Evolutionary conservation across 1,140 invertebrate species (phyloP), one percentile per base, ranked within the genome.

Genomic region (Aphis craccivora): DNA sequence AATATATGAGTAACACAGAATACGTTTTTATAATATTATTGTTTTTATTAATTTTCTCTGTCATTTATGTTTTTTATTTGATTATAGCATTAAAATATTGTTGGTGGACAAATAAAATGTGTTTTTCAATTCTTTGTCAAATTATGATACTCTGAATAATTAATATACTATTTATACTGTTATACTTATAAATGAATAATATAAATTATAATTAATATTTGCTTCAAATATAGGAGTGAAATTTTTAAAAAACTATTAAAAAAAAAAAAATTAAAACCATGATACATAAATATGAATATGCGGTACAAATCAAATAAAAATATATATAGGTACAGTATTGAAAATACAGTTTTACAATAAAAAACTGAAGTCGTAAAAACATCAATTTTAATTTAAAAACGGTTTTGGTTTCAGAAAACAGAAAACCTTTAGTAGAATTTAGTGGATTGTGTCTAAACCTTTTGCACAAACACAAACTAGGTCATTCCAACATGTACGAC

Each of bases 401-500:
- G 2, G 35, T n/a, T 88, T 88, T 88, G 45, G 14, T 88, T 7
- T 88, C 6, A 20, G 20, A 51, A n/a, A 88, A 18, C 6, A 20
- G 20, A 51, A n/a, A 88, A 18, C 30, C n/a, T 51, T 51, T 20
- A 88, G 14, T 35, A 11, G n/a, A 18, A 88, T 88, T 88, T 88
- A 51, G 40, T 45, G 43, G 14, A 86, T 87, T 51, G 86, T 5
- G 45, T 88, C 5, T 88, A 88, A 88, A 35, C 45, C 86, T 88
- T 88, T 88, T 45, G 45, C 86, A 51, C 45, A 35, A 88, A 48
- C 45, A 18, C 45, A 9, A 88, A 88, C 45, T 88, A 51, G 86
- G 86, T 88, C 86, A 88, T 88, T 88, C n/a, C 45, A 48, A 88
- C 86, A 88, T 51, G 86, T 88, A 45, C 45, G 22, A 45, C 45